Evolutionary conservation across 2,888 invertebrate species (phyloP).

Genomic region (Thecophora atra): DNA sequence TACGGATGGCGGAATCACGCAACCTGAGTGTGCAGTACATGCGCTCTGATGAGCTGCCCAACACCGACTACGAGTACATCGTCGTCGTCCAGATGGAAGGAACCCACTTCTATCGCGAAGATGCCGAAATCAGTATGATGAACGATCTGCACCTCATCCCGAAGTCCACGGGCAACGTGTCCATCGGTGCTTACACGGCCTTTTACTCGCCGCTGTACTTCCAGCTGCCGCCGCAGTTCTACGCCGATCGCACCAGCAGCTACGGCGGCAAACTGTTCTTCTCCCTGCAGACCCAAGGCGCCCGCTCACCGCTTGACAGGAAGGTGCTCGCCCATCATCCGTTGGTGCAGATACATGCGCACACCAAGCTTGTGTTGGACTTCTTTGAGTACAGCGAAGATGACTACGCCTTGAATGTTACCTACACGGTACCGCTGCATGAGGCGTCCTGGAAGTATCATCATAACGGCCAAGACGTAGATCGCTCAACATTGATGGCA

Average conservation of each 20-base stretch:
- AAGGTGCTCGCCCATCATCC: constrained; percentile 75
- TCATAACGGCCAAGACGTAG: constrained; percentile 70
- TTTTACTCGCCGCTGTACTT: constrained; percentile 65
- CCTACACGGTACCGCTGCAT: constrained; percentile 73
- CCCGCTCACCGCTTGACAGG: constrained; percentile 69
- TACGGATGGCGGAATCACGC: constrained; percentile 71
- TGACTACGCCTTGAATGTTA: constrained; percentile 67
- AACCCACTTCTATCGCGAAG: constrained; percentile 61
- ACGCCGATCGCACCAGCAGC: constrained; percentile 87
- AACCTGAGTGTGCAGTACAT: constrained; percentile 66
- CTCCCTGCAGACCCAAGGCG: constrained; percentile 74
- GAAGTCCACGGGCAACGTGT: constrained; percentile 67
- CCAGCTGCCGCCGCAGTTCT: constrained; percentile 78
- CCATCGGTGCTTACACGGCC: constrained; percentile 62
- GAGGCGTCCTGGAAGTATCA: constrained; percentile 78
- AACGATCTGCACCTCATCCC: constrained; percentile 74
- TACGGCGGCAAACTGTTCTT: constrained; percentile 92
- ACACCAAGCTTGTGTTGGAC: constrained; percentile 77
- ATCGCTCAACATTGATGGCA: constrained; percentile 86
- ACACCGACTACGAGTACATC: constrained; percentile 63
- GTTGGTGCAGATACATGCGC: constrained; percentile 83
- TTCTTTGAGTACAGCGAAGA: constrained; percentile 70
- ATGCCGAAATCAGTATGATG: constrained; percentile 68
- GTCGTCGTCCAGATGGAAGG: constrained; percentile 64
- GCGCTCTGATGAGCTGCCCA: constrained; percentile 55